Evolutionary conservation across 2,888 invertebrate species (phyloP).

Genomic region (Geotrupes spiniger): DNA sequence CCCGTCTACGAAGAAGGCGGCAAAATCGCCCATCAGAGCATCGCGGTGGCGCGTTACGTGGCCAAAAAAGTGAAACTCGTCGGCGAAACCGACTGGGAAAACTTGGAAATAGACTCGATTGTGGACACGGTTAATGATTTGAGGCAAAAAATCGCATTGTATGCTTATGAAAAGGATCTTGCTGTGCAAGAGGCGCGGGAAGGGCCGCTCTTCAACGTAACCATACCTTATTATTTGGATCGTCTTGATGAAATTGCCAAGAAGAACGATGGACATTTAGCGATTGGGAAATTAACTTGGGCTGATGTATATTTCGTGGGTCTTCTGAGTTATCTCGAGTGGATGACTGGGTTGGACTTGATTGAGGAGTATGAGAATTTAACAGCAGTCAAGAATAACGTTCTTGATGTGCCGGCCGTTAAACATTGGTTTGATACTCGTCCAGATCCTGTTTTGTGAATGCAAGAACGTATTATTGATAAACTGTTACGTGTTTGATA

Average conservation of each 20-base stretch:
- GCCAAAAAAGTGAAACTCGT: slow-evolving; percentile 59
- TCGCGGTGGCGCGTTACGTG: slow-evolving; percentile 61
- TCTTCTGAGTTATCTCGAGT: slow-evolving; percentile 59
- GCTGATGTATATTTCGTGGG: slow-evolving; percentile 62
- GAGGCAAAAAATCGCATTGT: slow-evolving; percentile 54
- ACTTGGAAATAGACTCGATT: slow-evolving; percentile 60
- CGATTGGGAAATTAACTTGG: slow-evolving; percentile 57
- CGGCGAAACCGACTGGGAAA: slow-evolving; percentile 58
- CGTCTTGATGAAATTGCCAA: slow-evolving; percentile 57
- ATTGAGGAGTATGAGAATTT: slow-evolving; percentile 59
- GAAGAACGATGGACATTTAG: slow-evolving; percentile 60
- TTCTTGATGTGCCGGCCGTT: slow-evolving; percentile 58
- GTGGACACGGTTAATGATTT: slow-evolving; percentile 62
- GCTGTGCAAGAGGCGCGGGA: slow-evolving; percentile 52
- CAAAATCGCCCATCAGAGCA: slow-evolving; percentile 58
- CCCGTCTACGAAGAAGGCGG: slow-evolving; percentile 64
- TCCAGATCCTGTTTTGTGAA: slow-evolving; percentile 41
- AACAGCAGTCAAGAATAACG: slow-evolving; percentile 55
- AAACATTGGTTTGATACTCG: slow-evolving; percentile 65
- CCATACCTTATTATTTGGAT: slow-evolving; percentile 57
- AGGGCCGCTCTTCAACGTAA: slow-evolving; percentile 51
- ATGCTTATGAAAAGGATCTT: slow-evolving; percentile 56
- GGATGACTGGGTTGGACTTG: slow-evolving; percentile 55
- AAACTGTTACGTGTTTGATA: too few relatives aligned
- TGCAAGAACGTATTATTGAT: too few relatives aligned